These are phyloP conservation scores for Morinoia aosen DNA, from an alignment of 2,888 invertebrate genomes.

Conservation along the genomic window DNA sequence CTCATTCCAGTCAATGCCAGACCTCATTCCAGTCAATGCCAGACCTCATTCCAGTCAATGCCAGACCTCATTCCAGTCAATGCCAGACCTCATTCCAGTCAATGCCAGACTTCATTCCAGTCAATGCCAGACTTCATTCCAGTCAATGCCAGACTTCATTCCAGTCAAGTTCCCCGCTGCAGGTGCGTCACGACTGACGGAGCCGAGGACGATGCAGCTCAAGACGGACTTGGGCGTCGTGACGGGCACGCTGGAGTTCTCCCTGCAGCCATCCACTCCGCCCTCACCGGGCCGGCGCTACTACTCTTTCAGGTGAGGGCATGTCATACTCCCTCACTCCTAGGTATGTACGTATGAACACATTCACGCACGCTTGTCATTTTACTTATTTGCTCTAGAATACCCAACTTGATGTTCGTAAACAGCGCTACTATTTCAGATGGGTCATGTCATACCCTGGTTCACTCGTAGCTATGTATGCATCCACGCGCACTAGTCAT, in stretches of 20 bases:
- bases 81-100: too few species aligned
- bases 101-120: too few species aligned
- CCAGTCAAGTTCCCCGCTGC: not conserved
- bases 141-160: too few species aligned
- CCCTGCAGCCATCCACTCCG: conserved; percentile 13
- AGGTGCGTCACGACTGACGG: not conserved
- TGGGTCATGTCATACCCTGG: too few species aligned
- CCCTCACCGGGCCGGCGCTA: conserved; percentile 46
- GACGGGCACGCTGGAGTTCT: conserved; percentile 47
- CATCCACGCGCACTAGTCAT: too few species aligned
- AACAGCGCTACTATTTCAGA: not conserved
- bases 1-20: too few species aligned
- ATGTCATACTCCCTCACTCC: too few species aligned
- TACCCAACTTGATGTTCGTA: not conserved
- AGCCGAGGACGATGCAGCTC: not conserved
- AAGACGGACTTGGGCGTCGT: conserved; percentile 44
- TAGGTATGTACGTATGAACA: not conserved
- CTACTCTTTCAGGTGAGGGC: conserved; percentile 54
- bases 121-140: too few species aligned
- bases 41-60: too few species aligned
- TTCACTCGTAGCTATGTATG: too few species aligned
- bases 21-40: too few species aligned
- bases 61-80: too few species aligned
- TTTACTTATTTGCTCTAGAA: not conserved
- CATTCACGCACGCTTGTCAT: not conserved